Evolutionary conservation across 2,113 vertebrate species (phyloP).

Genomic region (Piprites chloris): DNA sequence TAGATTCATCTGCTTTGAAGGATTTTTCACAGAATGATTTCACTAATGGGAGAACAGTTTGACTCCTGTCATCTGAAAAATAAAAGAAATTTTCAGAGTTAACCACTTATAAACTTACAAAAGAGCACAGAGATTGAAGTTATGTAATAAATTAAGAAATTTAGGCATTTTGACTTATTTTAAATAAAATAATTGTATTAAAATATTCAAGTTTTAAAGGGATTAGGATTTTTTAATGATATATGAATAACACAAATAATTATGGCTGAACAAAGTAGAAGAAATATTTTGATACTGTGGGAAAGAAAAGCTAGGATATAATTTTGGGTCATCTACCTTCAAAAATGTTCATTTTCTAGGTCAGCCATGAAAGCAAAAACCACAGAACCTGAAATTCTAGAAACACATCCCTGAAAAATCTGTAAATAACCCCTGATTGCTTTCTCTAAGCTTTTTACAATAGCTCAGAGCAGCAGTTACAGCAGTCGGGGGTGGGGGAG

Average conservation of each 20-base stretch:
- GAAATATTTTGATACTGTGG: not conserved
- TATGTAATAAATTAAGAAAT: not conserved
- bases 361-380: not conserved
- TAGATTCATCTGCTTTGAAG: conserved; percentile 87
- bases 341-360: not conserved
- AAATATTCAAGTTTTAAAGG: not conserved
- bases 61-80: conserved; percentile 84
- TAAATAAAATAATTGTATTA: not conserved
- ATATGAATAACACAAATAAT: not conserved
- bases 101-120: not conserved
- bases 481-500: not conserved
- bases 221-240: not conserved
- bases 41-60: conserved; percentile 86
- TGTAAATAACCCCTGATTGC: not conserved
- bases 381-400: not conserved
- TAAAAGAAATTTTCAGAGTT: conserved; percentile 20
- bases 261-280: not conserved
- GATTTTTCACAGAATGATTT: conserved; percentile 90
- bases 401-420: not conserved
- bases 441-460: not conserved
- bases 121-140: not conserved
- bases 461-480: not conserved
- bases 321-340: not conserved
- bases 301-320: not conserved
- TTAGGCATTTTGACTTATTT: not conserved